These are phyloP conservation scores for Ditylenchus weischeri DNA, from an alignment of 2,888 invertebrate genomes.

Conservation along the genomic window DNA sequence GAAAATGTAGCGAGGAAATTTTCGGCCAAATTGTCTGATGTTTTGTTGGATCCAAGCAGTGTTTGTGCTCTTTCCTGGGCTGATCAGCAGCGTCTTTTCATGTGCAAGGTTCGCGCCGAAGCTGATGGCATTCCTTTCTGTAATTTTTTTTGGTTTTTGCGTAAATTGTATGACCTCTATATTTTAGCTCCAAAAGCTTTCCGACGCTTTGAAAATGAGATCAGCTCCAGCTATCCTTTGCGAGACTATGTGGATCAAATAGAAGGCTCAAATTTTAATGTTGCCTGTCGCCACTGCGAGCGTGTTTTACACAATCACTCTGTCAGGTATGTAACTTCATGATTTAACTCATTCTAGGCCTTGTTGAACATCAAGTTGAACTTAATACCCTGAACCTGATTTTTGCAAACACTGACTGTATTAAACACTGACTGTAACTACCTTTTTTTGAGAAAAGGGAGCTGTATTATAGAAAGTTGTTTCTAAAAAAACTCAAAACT, in stretches of 20 bases:
- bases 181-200: slow-evolving; percentile 39
- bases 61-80: slow-evolving; percentile 55
- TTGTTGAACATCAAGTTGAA: no score
- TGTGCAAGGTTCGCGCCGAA: slow-evolving; percentile 47
- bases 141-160: slow-evolving; percentile 5
- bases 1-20: slow-evolving; percentile 4
- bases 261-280: slow-evolving; percentile 7
- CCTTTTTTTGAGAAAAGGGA: no score
- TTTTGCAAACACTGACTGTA: no score
- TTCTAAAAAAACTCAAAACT: no score
- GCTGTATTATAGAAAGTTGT: no score
- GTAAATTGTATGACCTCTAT: background rate
- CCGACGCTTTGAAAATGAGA: slow-evolving; percentile 42
- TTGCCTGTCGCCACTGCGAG: slow-evolving; percentile 23
- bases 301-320: slow-evolving; percentile 18
- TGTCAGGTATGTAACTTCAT: slow-evolving; percentile 15
- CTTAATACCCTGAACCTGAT: no score
- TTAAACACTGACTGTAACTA: no score
- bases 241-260: slow-evolving; percentile 23
- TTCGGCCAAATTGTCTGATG: slow-evolving; percentile 32
- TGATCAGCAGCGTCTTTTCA: slow-evolving; percentile 44
- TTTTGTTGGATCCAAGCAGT: slow-evolving; percentile 53
- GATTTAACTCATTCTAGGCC: no score
- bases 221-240: slow-evolving; percentile 18
- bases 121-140: slow-evolving; percentile 23